Conservation (phyloP, 2,113 vertebrate species). For the Halichoerus grypus region DNA sequence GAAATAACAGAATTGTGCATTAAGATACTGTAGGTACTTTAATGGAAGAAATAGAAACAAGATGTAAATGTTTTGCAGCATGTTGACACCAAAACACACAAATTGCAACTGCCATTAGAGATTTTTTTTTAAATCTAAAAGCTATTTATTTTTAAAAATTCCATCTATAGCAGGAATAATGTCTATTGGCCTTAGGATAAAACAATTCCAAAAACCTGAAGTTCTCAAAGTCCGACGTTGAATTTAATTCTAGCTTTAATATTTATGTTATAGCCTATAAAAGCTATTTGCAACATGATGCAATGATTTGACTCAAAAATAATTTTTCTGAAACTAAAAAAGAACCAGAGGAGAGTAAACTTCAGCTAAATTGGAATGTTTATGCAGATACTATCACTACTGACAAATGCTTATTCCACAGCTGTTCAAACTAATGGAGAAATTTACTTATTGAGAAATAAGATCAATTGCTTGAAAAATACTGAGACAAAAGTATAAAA, state of each 20-base stretch:
- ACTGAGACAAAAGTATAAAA: background rate
- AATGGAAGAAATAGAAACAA: background rate
- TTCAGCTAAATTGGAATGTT: background rate
- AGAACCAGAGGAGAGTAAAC: background rate
- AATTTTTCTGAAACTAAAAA: background rate
- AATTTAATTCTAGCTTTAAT: background rate
- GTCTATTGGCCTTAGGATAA: background rate
- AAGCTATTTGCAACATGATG: background rate
- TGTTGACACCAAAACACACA: background rate
- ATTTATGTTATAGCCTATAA: background rate
- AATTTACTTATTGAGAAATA: background rate
- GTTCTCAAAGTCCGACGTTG: background rate
- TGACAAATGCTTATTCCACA: background rate
- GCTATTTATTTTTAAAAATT: background rate
- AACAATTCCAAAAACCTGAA: background rate
- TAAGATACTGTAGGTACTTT: background rate
- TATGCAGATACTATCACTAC: background rate
- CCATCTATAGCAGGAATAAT: background rate
- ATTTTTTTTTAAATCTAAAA: background rate
- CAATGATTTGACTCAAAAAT: constrained; percentile 17
- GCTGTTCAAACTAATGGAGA: background rate
- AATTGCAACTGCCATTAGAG: background rate
- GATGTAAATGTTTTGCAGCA: background rate
- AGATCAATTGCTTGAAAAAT: background rate
- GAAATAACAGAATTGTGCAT: background rate